Percentiles rank a stretch among this genome's conserved stretches.
phyloP scores from a whole-genome alignment of 64 coral and sea anemone genomes.

The Montipora foliosa region DNA sequence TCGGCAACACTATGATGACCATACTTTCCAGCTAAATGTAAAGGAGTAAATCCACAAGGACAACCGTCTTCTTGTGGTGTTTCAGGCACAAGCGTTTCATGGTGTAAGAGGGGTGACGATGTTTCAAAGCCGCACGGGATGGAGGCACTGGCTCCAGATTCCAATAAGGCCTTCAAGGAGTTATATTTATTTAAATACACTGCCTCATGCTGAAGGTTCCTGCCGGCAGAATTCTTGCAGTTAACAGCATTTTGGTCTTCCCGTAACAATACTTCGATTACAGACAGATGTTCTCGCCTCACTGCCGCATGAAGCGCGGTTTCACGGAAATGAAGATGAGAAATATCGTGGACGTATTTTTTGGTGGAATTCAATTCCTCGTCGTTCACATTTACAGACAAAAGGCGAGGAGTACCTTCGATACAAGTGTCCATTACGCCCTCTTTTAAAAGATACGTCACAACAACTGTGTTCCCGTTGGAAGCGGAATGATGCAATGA shows the following conservation, averaged over 20 bases:
- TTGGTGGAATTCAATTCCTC: neutral
- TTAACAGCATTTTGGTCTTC: constrained; percentile 28
- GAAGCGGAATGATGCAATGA: constrained; percentile 49
- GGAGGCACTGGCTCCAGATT: constrained; percentile 39
- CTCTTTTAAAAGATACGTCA: constrained; percentile 13
- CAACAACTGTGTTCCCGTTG: neutral
- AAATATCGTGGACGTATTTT: constrained; percentile 1
- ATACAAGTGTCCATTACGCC: constrained; percentile 52
- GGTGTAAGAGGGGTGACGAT: neutral
- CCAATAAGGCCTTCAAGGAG: constrained; percentile 27
- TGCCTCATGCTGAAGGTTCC: constrained; percentile 66
- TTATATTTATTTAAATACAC: constrained; percentile 45
- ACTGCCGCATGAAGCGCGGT: constrained; percentile 63
- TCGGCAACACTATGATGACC: constrained; percentile 32
- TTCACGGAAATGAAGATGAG: constrained; percentile 33
- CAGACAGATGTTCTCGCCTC: neutral
- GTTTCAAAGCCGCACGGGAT: constrained; percentile 1
- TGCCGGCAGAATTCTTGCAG: constrained; percentile 45
- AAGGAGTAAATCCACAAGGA: constrained; percentile 52
- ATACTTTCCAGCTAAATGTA: constrained; percentile 61
- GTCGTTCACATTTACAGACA: neutral
- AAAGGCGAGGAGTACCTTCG: neutral
- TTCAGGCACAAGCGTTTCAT: neutral
- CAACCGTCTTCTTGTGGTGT: neutral
- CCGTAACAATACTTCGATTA: constrained; percentile 8